Base-by-base conservation (phyloP, 2,888 invertebrate genomes). In the Limenitis arthemis region DNA sequence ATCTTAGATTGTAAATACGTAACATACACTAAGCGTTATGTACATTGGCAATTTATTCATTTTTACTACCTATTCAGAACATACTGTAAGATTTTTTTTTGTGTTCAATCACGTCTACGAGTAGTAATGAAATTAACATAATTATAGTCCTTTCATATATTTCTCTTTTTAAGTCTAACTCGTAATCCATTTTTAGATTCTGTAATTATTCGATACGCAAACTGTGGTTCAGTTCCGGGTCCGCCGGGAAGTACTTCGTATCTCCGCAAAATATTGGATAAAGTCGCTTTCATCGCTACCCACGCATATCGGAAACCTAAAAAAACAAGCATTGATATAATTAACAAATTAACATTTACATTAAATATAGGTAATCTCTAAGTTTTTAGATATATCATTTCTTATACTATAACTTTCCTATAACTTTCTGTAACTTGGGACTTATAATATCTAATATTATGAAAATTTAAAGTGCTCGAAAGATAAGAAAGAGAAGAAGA, bases 181-280 rank as follows among this genome's bases (percentile, higher is more conserved):
- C 62, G 61, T 31, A 70, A 38, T 5, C 68, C 72, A 46, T 68
- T 71, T 60, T 53, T 60, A 6, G 69, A 70, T 59, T 72, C 69
- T 29, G 70, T 68, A 30, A 68, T 46, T 38, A 70, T 62, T 59
- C 69, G 61, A 49, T 64, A 61, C 31, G 61, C 63, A 46, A 72
- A 68, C 44, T 66, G 56, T 5, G 72, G 70, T 39, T 72, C 68
- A 5, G 59, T 56, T 5, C 61, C 63, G 1, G 62, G 60, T 5
- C 54, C 60, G 4, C 62, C 64, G 1, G 55, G 62, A 7, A 60
- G 47, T 2, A 70, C 60, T 59, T 70, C 66, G 43, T 66, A 71
- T 37, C 65, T 61, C 40, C 69, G 56, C 42, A 69, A 44, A 44
- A 71, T 61, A 42, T 66, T 67, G 8, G 69, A 70, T 28, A 71